phyloP scores from a whole-genome alignment of 1,140 invertebrate species.

The Hypothenemus hampei region DNA sequence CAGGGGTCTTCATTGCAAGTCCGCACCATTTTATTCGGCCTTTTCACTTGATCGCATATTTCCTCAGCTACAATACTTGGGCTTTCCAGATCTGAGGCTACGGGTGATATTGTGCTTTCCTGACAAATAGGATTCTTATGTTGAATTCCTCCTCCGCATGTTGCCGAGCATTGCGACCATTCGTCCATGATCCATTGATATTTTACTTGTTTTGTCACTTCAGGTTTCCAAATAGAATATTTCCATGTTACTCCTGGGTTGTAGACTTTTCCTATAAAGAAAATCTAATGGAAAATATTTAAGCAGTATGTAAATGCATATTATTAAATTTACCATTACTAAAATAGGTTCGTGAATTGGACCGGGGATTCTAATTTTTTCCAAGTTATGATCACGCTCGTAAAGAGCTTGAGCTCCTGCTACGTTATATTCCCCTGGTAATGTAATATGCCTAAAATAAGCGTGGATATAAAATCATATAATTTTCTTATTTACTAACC shows the following conservation, averaged over 20 bases:
- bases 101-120: conserved; percentile 55
- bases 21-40: conserved; percentile 56
- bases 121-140: conserved; percentile 58
- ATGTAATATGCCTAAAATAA: conserved; percentile 60
- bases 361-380: conserved; percentile 75
- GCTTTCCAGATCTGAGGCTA: conserved; percentile 35
- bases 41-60: conserved; percentile 56
- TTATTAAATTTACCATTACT: conserved; percentile 63
- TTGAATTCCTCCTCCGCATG: conserved; percentile 64
- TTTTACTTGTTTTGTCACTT: conserved; percentile 53
- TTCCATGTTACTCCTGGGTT: conserved; percentile 80
- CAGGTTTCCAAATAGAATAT: conserved; percentile 69
- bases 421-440: conserved; percentile 76
- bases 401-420: conserved; percentile 79
- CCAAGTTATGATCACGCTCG: conserved; percentile 73
- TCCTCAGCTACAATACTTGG: conserved; percentile 58
- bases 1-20: conserved; percentile 67
- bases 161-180: conserved; percentile 73
- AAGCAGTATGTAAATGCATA: neutral
- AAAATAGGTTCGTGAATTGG: conserved; percentile 77
- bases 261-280: conserved; percentile 69
- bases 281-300: conserved; percentile 55
- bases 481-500: conserved; percentile 48
- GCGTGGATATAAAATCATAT: neutral
- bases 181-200: conserved; percentile 71